These are phyloP conservation scores for Orchesellides sinensis DNA, from an alignment of 2,888 invertebrate species.

Conservation along the genomic window DNA sequence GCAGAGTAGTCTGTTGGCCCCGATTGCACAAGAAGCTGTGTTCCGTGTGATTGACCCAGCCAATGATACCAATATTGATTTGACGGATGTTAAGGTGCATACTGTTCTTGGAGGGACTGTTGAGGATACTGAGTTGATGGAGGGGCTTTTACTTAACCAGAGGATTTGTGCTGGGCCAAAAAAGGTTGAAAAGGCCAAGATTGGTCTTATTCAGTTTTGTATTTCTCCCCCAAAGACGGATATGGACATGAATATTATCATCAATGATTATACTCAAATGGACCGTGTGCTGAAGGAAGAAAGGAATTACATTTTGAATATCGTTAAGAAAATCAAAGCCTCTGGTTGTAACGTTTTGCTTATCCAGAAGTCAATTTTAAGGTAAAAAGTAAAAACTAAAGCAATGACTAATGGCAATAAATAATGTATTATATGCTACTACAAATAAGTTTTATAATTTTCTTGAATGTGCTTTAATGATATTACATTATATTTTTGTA, in stretches of 20 bases:
- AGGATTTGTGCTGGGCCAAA: conserved; percentile 94
- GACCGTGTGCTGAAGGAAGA: conserved; percentile 98
- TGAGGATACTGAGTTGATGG: conserved; percentile 96
- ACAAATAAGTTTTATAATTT: neutral
- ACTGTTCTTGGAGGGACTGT: conserved; percentile 97
- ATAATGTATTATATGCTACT: neutral
- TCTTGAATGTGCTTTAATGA: neutral
- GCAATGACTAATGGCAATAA: too few relatives aligned
- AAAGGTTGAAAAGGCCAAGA: conserved; percentile 97
- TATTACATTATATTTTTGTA: neutral
- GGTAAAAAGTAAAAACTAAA: too few relatives aligned
- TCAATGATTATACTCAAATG: conserved; percentile 99
- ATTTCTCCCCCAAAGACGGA: conserved; percentile 99
- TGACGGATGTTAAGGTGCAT: conserved; percentile 97
- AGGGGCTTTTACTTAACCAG: conserved; percentile 96
- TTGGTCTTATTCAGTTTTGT: conserved; percentile 99
- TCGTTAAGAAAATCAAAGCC: conserved; percentile 99
- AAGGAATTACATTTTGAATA: conserved; percentile 97
- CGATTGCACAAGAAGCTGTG: conserved; percentile 98
- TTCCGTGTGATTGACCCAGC: conserved; percentile 88
- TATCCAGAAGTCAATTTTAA: conserved; percentile 89
- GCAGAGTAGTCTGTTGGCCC: conserved; percentile 95
- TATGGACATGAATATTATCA: conserved; percentile 97
- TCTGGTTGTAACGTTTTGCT: conserved; percentile 98
- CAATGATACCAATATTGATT: conserved; percentile 88